A percentile compares a stretch with the other conserved stretches of the same genome.
These are phyloP conservation scores for Palloptera scutellata DNA, from an alignment of 2,888 invertebrate species.

Conservation along the genomic window DNA sequence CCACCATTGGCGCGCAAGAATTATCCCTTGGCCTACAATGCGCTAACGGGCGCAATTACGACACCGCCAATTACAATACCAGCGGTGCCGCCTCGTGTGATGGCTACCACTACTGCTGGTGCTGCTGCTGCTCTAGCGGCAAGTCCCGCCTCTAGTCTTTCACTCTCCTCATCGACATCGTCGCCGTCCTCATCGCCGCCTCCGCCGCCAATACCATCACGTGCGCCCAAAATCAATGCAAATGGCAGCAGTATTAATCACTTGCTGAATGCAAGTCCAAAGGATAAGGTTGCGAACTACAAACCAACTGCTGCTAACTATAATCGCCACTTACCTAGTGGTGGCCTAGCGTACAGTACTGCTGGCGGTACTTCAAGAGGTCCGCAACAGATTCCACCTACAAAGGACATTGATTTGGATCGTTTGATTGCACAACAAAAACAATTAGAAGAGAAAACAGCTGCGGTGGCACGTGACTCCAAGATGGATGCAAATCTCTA, in stretches of 20 bases:
- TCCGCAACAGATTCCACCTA: not conserved
- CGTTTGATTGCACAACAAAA: conserved; percentile 55
- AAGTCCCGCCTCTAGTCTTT: conserved; percentile 59
- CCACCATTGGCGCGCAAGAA: conserved; percentile 55
- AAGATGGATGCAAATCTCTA: conserved; percentile 61
- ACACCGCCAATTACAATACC: conserved; percentile 49
- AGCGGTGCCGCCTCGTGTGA: conserved; percentile 51
- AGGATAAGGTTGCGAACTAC: conserved; percentile 12
- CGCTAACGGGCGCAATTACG: conserved; percentile 37
- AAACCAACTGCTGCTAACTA: not conserved
- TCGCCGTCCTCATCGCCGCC: conserved; percentile 61
- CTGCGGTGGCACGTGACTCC: conserved; percentile 50
- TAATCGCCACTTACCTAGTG: not conserved
- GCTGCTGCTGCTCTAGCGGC: conserved; percentile 45
- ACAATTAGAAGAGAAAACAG: conserved; percentile 53
- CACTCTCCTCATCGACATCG: conserved; percentile 60
- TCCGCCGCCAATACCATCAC: conserved; percentile 56
- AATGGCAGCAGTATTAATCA: conserved; percentile 39
- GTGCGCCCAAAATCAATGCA: conserved; percentile 54
- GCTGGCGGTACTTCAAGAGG: conserved; percentile 1
- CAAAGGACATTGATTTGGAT: conserved; percentile 48
- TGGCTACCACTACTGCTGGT: conserved; percentile 44
- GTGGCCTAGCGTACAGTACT: conserved; percentile 10
- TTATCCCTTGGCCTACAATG: conserved; percentile 52
- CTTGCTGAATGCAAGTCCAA: conserved; percentile 39